Evolutionary conservation across 37 sponge, comb jelly and placozoan genomes (phyloP), one percentile per base, ranked within the genome.

Genomic region (Diacarnus erythraeanus): DNA sequence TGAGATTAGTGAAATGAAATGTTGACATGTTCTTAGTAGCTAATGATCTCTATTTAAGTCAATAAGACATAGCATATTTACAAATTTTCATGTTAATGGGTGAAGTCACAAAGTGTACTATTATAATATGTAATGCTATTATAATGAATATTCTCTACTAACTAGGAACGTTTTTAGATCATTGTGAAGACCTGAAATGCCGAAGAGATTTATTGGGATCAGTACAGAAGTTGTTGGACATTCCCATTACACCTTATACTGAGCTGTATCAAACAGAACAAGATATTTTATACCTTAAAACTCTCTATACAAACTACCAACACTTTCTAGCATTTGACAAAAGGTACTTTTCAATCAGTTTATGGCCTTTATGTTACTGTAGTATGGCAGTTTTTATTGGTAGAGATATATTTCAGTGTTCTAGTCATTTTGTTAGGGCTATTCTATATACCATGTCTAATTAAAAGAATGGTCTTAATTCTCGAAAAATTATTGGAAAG

Each of bases 211-310:
- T 93, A 38, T 57, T 93, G 44, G 67, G 40, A 1, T 73, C 86
- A 21, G 94, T 96, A 4, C 97, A 96, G 84, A 93, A 87, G 68
- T 77, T 94, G 79, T 80, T 93, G 63, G 75, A 76, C 67, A 67
- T 91, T 56, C 91, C 90, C 5, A 71, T 57, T 21, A 83, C 89
- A 1, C 74, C 86, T 4, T 96, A 82, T 72, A 85, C 92, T 2
- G 97, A 96, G 68, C 76, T 96, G 74, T 84, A 85, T 38, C 83
- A 85, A 57, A 93, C 91, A n/a, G 84, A 88, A 44, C 74, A 83
- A 68, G 96, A 96, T 22, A 76, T 96, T 42, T 78, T 63, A 43
- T 87, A 83, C 59, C 91, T 96, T 34, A 59, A 61, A 34, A 37
- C 85, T 2, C 85, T 96, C 58, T 96, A 96, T 44, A 71, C 57